These are phyloP conservation scores for Syndactyla subalaris DNA, from an alignment of 2,797 vertebrate genomes.

Conservation along the genomic window DNA sequence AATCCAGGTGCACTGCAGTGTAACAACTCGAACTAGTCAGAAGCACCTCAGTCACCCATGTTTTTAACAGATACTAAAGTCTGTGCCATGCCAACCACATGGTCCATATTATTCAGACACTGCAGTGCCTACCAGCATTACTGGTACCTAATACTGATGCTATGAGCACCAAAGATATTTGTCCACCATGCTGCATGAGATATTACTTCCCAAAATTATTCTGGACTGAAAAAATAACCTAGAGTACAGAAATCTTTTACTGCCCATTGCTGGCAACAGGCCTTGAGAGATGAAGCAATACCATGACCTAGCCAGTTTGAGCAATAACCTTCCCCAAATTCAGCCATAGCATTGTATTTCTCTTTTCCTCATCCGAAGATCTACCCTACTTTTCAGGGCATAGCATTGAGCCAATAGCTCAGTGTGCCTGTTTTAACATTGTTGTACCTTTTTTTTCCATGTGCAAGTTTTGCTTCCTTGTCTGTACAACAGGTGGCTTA, in stretches of 20 bases:
- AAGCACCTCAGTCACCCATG: not conserved
- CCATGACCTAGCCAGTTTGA: not conserved
- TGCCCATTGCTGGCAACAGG: not conserved
- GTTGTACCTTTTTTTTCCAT: not conserved
- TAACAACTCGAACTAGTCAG: not conserved
- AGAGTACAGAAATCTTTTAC: not conserved
- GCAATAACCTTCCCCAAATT: not conserved
- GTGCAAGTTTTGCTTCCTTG: not conserved
- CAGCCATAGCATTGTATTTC: not conserved
- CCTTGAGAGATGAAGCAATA: not conserved
- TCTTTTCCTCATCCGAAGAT: not conserved
- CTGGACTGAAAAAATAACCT: not conserved
- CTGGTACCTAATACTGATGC: not conserved
- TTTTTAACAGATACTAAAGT: not conserved
- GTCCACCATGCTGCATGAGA: fast-evolving
- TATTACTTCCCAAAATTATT: not conserved
- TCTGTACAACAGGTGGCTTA: not conserved
- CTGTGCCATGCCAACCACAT: not conserved
- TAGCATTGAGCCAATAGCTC: not conserved
- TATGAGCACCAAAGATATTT: not conserved
- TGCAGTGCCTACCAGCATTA: not conserved
- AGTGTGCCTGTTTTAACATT: not conserved
- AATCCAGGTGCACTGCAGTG: not conserved
- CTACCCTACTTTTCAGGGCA: not conserved
- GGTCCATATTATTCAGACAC: not conserved